These are phyloP conservation scores for Eupithecia inturbata DNA, from an alignment of 2,888 invertebrate species.

Conservation along the genomic window DNA sequence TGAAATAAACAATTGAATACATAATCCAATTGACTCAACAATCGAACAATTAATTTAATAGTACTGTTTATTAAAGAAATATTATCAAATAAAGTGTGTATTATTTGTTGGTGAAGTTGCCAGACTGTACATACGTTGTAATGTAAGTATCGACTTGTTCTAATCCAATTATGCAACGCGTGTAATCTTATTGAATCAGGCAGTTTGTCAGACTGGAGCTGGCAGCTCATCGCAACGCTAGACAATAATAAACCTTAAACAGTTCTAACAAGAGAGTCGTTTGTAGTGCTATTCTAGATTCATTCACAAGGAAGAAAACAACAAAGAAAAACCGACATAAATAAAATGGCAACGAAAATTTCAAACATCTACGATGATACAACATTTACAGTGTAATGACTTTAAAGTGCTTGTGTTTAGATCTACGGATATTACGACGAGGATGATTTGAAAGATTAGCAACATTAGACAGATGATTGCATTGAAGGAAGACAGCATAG, in stretches of 20 bases:
- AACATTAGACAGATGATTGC: constrained; percentile 25
- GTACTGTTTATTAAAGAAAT: background rate
- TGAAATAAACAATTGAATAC: background rate
- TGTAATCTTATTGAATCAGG: constrained; percentile 30
- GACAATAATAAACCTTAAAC: background rate
- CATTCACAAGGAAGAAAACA: constrained; percentile 3
- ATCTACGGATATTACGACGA: constrained; percentile 31
- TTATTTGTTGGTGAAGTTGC: constrained; percentile 9
- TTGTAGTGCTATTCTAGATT: background rate
- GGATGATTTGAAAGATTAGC: constrained; percentile 29
- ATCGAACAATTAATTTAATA: background rate
- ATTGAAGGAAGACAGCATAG: constrained; percentile 29
- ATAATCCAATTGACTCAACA: background rate
- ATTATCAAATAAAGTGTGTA: background rate
- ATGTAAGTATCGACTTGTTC: constrained; percentile 20
- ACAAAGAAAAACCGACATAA: constrained; percentile 9
- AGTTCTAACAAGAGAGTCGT: background rate
- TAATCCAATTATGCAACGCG: constrained; percentile 27
- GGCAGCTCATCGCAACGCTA: background rate
- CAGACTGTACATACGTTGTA: constrained; percentile 16
- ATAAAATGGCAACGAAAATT: constrained; percentile 5
- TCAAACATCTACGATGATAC: constrained; percentile 17
- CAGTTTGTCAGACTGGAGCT: background rate
- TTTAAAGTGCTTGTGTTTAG: constrained; percentile 21
- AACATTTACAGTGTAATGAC: constrained; percentile 18